Base-by-base conservation (phyloP, 2,113 vertebrate genomes). In the Prietella phreatophila region DNA sequence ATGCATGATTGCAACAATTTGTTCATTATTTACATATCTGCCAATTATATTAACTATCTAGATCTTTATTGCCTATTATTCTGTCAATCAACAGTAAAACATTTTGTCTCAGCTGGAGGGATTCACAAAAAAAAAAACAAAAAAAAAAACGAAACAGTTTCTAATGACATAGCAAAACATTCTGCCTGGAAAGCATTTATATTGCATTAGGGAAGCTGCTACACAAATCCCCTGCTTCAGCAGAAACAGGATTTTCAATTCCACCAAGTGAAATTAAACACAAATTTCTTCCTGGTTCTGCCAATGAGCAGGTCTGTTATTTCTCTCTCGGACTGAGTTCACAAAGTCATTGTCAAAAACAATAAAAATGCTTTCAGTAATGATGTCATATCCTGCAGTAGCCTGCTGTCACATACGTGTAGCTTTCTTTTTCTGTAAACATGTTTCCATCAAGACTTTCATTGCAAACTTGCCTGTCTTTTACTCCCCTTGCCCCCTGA, bases 191-290 rank as follows among this genome's bases (percentile, higher is more conserved):
- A 10, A 71, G 63, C 67, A 36, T 85, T 76, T 76, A 75, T 55
- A 11, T 30, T 22, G 63, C 30, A 56, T 73, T 30, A 39, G 36
- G 30, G 39, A 83, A 25, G 47, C 22, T 20, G 58, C n/a, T 27
- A 11, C 50, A 65, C 42, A 88, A 90, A 75, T 58, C 67, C 85
- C 87, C 60, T 61, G n/a, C 73, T 60, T 58, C 20, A 17, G 22
- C 55, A 82, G 56, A 53, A 85, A 85, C 73, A 87, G 88, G 88
- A 87, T 47, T 82, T 65, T 67, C 14, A 63, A 27, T 53, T 69
- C 36, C 10, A 14, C 10, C 36, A 30, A 50, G 58, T 53, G 36
- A 71, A 85, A 75, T 20, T 19, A 85, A 76, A 85, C 14, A 0
- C 47, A 56, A 55, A 82, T 25, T 8, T 36, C 80, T 53, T 87